A percentile compares a stretch with the other conserved stretches of the same genome.
These are phyloP conservation scores for Gryon sp. DNA, from an alignment of 1,140 invertebrate genomes.

Conservation along the genomic window DNA sequence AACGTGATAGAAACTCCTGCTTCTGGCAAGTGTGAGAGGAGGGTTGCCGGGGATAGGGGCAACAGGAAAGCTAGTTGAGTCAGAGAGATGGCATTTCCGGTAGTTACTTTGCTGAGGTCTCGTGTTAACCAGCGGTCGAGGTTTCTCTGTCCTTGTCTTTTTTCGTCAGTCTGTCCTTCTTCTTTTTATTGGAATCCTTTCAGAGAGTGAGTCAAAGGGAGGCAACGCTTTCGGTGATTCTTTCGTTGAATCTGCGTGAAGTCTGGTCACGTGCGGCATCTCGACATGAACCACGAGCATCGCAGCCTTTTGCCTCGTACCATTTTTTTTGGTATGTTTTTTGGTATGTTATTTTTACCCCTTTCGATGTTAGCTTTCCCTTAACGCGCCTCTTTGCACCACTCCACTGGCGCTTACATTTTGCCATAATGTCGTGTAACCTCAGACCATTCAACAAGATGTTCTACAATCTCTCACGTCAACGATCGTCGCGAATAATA, in stretches of 20 bases:
- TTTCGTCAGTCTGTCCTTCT: too few species aligned
- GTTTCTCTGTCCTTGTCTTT: too few species aligned
- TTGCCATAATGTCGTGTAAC: not conserved
- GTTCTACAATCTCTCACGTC: slow-evolving; percentile 33
- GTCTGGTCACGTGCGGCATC: slow-evolving; percentile 73
- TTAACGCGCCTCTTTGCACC: slow-evolving; percentile 20
- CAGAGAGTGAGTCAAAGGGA: slow-evolving; percentile 52
- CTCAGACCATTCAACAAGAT: slow-evolving; percentile 3
- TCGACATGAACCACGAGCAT: slow-evolving; percentile 71
- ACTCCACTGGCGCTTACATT: slow-evolving; percentile 15
- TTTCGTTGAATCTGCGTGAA: slow-evolving; percentile 67
- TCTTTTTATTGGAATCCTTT: slow-evolving; percentile 54
- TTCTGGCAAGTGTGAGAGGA: slow-evolving; percentile 1
- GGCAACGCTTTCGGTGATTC: slow-evolving; percentile 69
- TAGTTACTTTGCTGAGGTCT: slow-evolving; percentile 8
- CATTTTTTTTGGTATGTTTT: slow-evolving; percentile 25
- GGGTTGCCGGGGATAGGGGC: too few species aligned
- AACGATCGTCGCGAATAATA: slow-evolving; percentile 30
- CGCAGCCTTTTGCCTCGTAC: slow-evolving; percentile 72
- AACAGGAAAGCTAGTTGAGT: too few species aligned
- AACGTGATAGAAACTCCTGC: slow-evolving; percentile 37
- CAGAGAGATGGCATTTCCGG: slow-evolving; percentile 13
- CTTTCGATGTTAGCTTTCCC: slow-evolving; percentile 35
- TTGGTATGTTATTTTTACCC: too few species aligned
- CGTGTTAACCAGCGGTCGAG: slow-evolving; percentile 35